These are phyloP conservation scores for Malacoraja senta DNA, from an alignment of 2,797 vertebrate genomes.

Conservation along the genomic window DNA sequence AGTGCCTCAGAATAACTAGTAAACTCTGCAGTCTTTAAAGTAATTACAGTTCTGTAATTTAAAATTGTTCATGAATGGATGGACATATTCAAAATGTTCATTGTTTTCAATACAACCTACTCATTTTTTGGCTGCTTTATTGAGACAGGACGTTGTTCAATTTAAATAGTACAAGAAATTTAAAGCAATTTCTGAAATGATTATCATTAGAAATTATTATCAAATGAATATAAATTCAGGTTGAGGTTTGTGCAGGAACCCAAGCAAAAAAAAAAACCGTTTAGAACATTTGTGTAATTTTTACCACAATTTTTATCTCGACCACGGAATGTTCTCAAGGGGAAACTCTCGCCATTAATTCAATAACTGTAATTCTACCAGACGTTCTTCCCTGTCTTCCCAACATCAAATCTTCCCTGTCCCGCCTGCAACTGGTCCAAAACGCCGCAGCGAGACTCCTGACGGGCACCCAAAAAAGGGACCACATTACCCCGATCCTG, in stretches of 20 bases:
- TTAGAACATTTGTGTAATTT: too few species aligned
- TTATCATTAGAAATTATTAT: neutral
- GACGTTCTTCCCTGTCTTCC: too few species aligned
- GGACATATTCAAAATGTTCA: neutral
- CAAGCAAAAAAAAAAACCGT: neutral
- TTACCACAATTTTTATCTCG: too few species aligned
- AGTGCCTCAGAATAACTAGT: neutral
- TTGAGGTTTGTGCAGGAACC: too few species aligned
- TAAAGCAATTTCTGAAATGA: neutral
- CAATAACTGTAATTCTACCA: neutral
- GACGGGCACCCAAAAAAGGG: too few species aligned
- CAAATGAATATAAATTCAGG: too few species aligned
- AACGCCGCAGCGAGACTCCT: too few species aligned
- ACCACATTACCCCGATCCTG: too few species aligned
- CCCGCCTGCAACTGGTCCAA: too few species aligned
- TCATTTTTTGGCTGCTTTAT: neutral
- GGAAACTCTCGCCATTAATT: neutral
- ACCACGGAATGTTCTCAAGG: too few species aligned
- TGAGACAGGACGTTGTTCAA: neutral
- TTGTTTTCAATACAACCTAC: neutral
- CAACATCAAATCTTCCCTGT: too few species aligned
- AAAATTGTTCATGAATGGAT: neutral
- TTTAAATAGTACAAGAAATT: too few species aligned
- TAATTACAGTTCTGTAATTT: neutral
- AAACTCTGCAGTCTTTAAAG: neutral